Percentiles rank a stretch among this genome's conserved stretches.
These are phyloP conservation scores for Tadarida brasiliensis DNA, from an alignment of 2,797 vertebrate genomes.

Conservation along the genomic window DNA sequence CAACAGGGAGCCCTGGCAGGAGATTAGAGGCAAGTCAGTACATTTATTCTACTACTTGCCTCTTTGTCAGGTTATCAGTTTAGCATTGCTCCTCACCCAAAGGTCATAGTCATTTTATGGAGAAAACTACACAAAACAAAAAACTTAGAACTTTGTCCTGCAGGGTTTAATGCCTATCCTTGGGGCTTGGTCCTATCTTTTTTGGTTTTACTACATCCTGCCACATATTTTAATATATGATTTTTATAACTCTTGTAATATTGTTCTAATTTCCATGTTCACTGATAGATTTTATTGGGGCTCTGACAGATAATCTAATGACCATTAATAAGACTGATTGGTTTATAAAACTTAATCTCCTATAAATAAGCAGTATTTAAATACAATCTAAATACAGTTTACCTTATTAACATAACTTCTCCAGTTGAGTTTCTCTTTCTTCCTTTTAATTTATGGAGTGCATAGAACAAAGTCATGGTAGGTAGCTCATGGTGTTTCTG, in stretches of 20 bases:
- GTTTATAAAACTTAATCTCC: background rate
- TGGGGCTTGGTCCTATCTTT: accelerated
- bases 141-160: background rate
- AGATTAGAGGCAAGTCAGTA: no score
- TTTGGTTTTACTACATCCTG: accelerated
- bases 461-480: background rate
- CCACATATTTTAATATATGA: background rate
- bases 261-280: background rate
- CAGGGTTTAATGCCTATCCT: background rate
- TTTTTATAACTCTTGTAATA: background rate
- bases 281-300: background rate
- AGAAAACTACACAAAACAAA: background rate
- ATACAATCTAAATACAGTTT: background rate
- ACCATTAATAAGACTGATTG: background rate
- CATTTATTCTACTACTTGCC: no score
- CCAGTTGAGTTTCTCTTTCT: background rate
- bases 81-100: background rate
- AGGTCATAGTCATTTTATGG: background rate
- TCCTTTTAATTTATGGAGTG: background rate
- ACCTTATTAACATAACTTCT: background rate
- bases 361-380: background rate
- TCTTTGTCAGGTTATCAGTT: no score
- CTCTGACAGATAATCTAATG: background rate
- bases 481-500: background rate
- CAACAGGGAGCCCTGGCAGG: no score